Evolutionary conservation across 2,113 vertebrate genomes (phyloP).

Genomic region (Xerus inauris): DNA sequence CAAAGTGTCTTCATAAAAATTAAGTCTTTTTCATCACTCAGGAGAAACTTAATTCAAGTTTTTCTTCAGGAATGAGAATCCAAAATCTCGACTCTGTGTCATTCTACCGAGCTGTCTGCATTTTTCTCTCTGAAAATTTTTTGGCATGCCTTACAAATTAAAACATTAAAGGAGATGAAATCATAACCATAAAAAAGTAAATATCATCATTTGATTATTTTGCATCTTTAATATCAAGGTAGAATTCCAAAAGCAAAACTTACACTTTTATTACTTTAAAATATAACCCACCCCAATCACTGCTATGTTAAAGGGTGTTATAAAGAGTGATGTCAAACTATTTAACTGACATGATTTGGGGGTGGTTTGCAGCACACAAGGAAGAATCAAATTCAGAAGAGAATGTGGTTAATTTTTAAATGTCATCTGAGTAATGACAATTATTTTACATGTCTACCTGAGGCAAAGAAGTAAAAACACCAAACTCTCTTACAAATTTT

Average conservation of each 20-base stretch:
- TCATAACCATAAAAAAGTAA: neutral
- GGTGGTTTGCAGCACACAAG: neutral
- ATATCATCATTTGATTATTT: slow-evolving; percentile 35
- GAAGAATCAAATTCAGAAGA: slow-evolving; percentile 46
- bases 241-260: slow-evolving; percentile 33
- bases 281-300: neutral
- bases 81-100: neutral
- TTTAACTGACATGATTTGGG: neutral
- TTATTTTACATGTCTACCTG: slow-evolving; percentile 28
- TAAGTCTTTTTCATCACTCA: slow-evolving; percentile 7
- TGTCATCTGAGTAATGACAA: slow-evolving; percentile 52
- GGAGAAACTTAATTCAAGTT: neutral
- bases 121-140: neutral
- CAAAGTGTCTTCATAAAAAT: slow-evolving; percentile 11
- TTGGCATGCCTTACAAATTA: neutral
- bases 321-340: neutral
- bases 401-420: slow-evolving; percentile 67
- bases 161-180: slow-evolving; percentile 34
- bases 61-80: slow-evolving; percentile 20
- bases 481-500: slow-evolving; percentile 13
- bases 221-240: neutral
- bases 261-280: neutral
- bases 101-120: neutral
- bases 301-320: neutral
- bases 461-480: slow-evolving; percentile 45